These are phyloP conservation scores for Esox lucius DNA, from an alignment of 2,797 vertebrate species.

Conservation along the genomic window DNA sequence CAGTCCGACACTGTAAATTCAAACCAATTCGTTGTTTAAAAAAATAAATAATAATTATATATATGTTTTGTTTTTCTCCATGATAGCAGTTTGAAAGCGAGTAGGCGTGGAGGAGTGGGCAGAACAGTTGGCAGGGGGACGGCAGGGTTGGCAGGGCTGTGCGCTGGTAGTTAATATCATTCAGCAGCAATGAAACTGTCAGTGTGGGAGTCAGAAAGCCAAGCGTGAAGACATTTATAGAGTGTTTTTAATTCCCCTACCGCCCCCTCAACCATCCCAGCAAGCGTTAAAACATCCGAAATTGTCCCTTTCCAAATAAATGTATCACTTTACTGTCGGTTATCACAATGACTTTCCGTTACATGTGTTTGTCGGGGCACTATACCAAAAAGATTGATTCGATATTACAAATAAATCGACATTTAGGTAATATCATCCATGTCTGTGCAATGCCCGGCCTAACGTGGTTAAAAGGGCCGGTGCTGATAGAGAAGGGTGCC, in stretches of 20 bases:
- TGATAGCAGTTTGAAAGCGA: not conserved
- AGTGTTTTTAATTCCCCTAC: not conserved
- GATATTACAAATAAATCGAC: not conserved
- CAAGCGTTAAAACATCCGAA: not conserved
- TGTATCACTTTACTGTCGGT: not conserved
- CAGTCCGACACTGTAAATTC: not conserved
- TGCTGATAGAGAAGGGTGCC: not conserved
- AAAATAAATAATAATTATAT: not conserved
- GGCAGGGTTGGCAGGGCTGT: not conserved
- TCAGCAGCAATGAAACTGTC: not conserved
- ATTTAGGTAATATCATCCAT: not conserved
- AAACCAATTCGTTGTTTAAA: not conserved
- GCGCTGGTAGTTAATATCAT: not conserved
- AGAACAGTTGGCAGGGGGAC: not conserved
- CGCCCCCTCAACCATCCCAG: not conserved
- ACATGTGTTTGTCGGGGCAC: too few relatives aligned
- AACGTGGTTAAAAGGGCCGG: not conserved
- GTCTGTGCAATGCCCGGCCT: not conserved
- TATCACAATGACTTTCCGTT: too few relatives aligned
- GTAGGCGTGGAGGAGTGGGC: not conserved
- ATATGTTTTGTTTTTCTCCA: not conserved
- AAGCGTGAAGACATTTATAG: not conserved
- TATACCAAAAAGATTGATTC: not conserved
- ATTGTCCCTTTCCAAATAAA: not conserved
- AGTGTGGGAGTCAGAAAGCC: conserved; percentile 10